phyloP scores from a whole-genome alignment of 2,888 invertebrate species.

The Patella pellucida region DNA sequence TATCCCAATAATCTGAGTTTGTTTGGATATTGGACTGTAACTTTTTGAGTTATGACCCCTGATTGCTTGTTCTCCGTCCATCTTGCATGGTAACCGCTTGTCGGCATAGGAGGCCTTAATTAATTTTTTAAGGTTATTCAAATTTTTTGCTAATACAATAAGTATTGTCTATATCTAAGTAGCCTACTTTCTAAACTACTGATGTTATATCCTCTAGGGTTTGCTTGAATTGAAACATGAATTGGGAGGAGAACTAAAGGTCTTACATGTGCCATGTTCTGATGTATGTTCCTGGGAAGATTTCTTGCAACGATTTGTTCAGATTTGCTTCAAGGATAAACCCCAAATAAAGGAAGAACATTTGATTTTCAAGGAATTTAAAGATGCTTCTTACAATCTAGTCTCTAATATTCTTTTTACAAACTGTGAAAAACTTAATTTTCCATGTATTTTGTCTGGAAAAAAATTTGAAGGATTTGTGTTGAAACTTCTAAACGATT shows the following conservation, averaged over 20 bases:
- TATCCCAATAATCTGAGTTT: no score
- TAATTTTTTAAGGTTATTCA: not conserved
- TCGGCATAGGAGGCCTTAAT: no score
- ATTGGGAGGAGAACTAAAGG: not conserved
- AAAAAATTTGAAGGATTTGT: slow-evolving; percentile 12
- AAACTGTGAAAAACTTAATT: slow-evolving; percentile 13
- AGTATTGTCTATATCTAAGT: not conserved
- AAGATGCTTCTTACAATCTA: not conserved
- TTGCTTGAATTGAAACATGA: slow-evolving; percentile 15
- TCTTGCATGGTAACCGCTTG: no score
- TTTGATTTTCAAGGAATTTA: slow-evolving; percentile 1
- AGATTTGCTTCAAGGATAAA: not conserved
- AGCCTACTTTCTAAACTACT: not conserved
- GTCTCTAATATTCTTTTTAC: not conserved
- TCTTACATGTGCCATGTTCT: slow-evolving; percentile 12
- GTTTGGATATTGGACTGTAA: no score
- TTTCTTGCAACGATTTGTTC: slow-evolving; percentile 3
- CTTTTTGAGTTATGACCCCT: no score
- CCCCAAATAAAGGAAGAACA: not conserved
- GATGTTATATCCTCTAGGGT: not conserved
- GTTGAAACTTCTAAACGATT: slow-evolving; percentile 5
- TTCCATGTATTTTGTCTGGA: not conserved
- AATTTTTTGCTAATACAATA: not conserved
- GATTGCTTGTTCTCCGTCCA: no score
- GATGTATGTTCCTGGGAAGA: not conserved